A percentile compares a stretch with the other conserved stretches of the same genome.
phyloP scores from a whole-genome alignment of 2,797 vertebrate genomes.

The Typhlichthys subterraneus region DNA sequence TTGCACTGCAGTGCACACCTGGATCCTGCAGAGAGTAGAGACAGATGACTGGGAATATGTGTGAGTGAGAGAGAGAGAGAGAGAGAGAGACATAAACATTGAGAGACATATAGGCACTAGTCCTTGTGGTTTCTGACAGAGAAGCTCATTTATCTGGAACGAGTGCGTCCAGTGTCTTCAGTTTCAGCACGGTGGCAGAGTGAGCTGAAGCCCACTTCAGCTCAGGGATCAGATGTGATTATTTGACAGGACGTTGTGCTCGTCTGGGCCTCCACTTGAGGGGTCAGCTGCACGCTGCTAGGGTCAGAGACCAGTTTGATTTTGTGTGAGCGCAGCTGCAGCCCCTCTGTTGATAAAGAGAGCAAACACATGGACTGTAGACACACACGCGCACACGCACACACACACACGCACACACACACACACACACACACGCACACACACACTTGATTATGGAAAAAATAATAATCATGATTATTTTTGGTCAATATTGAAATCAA shows the following conservation, averaged over 20 bases:
- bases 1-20: not conserved
- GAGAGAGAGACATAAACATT: not conserved
- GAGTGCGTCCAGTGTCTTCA: not conserved
- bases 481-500: too few species aligned
- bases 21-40: not conserved
- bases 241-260: conserved; percentile 52
- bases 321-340: conserved; percentile 36
- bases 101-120: not conserved
- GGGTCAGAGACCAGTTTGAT: conserved; percentile 57
- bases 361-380: conserved; percentile 25
- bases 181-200: conserved; percentile 25
- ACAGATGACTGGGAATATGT: not conserved
- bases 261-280: conserved; percentile 10
- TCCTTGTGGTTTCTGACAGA: conserved; percentile 27
- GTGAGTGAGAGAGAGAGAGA: not conserved
- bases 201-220: conserved; percentile 29
- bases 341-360: conserved; percentile 34
- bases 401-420: not conserved
- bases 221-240: conserved; percentile 43
- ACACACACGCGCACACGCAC: conserved; percentile 2
- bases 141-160: conserved; percentile 15
- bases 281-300: conserved; percentile 28
- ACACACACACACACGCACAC: not conserved
- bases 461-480: too few species aligned
- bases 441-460: too few species aligned